Evolutionary conservation across 2,888 invertebrate genomes (phyloP).

Genomic region (Archips xylosteana): DNA sequence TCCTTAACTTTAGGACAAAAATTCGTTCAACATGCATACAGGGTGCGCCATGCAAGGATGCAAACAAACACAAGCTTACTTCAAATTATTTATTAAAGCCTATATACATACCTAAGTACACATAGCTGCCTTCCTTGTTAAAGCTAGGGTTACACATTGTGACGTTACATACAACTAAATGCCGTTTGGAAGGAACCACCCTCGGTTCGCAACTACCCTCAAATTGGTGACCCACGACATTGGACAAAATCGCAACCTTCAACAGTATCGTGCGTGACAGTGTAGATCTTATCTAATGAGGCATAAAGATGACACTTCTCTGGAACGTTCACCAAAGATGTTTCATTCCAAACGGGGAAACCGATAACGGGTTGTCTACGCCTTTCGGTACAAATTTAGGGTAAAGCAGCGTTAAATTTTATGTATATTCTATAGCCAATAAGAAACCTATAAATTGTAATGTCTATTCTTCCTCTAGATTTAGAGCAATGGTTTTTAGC

Average conservation of each 20-base stretch:
- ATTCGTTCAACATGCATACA: conserved; percentile 25
- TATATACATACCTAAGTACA: conserved; percentile 36
- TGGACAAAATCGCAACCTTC: too few relatives aligned
- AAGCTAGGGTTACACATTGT: conserved; percentile 47
- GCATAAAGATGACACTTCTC: background rate
- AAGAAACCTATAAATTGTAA: too few relatives aligned
- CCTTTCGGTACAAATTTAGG: background rate
- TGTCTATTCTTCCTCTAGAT: too few relatives aligned
- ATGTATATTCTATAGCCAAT: too few relatives aligned
- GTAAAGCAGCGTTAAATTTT: background rate
- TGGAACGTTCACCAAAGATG: background rate
- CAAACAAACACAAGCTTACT: conserved; percentile 70
- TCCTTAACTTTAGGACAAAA: conserved; percentile 8
- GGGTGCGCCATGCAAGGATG: conserved; percentile 60
- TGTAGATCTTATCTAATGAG: background rate
- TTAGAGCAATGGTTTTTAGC: too few relatives aligned
- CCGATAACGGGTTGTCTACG: conserved; percentile 16
- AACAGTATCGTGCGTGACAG: background rate
- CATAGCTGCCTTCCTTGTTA: conserved; percentile 41
- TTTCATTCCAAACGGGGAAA: conserved; percentile 7
- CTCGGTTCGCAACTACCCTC: too few relatives aligned
- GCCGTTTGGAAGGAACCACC: conserved; percentile 3
- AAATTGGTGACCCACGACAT: too few relatives aligned
- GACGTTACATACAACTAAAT: conserved; percentile 38
- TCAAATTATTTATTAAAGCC: conserved; percentile 42